Conservation (phyloP, 2,113 vertebrate genomes). For the Esox niger region DNA sequence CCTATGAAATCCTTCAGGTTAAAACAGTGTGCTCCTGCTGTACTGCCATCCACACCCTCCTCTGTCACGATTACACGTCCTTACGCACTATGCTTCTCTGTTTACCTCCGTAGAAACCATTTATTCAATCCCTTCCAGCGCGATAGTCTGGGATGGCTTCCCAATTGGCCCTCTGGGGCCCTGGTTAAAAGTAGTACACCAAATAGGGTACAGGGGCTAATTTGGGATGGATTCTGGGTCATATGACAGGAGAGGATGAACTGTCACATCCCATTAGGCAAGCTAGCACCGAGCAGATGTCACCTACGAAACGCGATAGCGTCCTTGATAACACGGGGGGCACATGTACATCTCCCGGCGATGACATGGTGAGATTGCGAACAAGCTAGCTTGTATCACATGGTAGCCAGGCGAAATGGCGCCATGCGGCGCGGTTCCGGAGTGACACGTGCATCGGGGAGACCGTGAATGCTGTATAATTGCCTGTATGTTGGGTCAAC, state of each 20-base stretch:
- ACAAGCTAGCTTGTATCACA: too few relatives aligned
- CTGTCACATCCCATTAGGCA: background rate
- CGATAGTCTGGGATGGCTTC: background rate
- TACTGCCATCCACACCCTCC: conserved; percentile 35
- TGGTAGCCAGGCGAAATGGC: too few relatives aligned
- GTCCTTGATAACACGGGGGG: background rate
- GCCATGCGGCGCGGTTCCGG: too few relatives aligned
- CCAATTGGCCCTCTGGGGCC: too few relatives aligned
- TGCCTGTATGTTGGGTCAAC: too few relatives aligned
- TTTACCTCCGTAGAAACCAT: conserved; percentile 9
- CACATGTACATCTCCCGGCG: background rate
- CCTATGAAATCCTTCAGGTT: conserved; percentile 38
- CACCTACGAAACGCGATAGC: background rate
- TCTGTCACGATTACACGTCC: conserved; percentile 22
- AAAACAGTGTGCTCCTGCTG: conserved; percentile 28
- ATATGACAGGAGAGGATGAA: background rate
- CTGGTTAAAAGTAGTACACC: too few relatives aligned
- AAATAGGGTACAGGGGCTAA: too few relatives aligned
- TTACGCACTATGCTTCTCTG: conserved; percentile 16
- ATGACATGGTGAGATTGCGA: background rate
- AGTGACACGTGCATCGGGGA: too few relatives aligned
- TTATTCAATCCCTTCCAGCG: background rate
- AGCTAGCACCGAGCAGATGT: background rate
- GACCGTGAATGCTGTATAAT: too few relatives aligned
- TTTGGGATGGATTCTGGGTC: background rate